Percentiles rank a stretch among this genome's conserved stretches.
phyloP scores from a whole-genome alignment of 2,888 invertebrate genomes.

The Toxonevra muliebris region DNA sequence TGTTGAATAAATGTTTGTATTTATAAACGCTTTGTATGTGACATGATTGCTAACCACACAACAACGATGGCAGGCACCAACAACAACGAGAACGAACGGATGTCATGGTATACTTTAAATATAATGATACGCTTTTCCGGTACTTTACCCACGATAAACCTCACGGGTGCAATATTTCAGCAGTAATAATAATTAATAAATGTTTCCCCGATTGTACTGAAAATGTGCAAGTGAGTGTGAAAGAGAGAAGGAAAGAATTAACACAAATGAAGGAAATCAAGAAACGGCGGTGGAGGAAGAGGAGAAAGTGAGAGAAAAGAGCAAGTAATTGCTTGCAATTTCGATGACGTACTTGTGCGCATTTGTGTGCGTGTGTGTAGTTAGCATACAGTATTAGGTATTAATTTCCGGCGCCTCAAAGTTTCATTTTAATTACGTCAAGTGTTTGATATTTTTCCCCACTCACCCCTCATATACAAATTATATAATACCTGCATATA shows the following conservation, averaged over 20 bases:
- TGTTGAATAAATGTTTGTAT: neutral
- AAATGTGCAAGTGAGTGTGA: neutral
- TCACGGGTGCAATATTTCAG: slow-evolving; percentile 20
- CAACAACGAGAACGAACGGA: neutral
- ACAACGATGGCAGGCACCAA: neutral
- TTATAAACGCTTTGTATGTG: neutral
- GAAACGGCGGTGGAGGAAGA: neutral
- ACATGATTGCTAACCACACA: neutral
- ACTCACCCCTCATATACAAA: too few species aligned
- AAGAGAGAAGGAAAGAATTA: slow-evolving; percentile 2
- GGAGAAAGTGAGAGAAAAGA: neutral
- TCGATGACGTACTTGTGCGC: too few species aligned
- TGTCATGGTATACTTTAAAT: neutral
- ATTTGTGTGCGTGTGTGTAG: too few species aligned
- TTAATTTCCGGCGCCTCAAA: too few species aligned
- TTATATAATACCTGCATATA: too few species aligned
- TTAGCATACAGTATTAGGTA: too few species aligned
- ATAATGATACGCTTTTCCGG: slow-evolving; percentile 3
- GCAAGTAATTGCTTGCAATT: too few species aligned
- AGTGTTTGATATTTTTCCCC: too few species aligned
- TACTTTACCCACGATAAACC: neutral
- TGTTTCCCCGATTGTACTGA: slow-evolving; percentile 17
- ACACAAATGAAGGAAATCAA: slow-evolving; percentile 40
- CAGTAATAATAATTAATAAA: slow-evolving; percentile 28
- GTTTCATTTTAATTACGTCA: too few species aligned